Base-by-base conservation (phyloP, 2,113 vertebrate genomes). In the Oenanthe melanoleuca region DNA sequence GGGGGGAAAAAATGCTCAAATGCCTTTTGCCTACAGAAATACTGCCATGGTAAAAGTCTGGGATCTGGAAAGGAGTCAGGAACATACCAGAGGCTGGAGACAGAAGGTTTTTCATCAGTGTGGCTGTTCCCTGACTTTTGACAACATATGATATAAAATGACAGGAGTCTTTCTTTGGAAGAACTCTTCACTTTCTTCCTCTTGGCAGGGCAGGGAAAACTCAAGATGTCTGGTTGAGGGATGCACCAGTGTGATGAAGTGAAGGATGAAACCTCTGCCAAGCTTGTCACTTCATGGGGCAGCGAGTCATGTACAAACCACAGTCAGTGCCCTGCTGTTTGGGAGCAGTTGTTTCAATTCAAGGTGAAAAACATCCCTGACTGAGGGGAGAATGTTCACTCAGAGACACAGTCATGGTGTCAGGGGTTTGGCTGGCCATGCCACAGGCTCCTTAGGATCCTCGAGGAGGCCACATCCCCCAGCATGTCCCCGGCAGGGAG, bases 401-500 rank as follows among this genome's bases (percentile, higher is more conserved):
- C 29, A 70, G 63, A 67, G 14, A 47, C 23, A 40, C 7, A 20
- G 4, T 12, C 23, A 61, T 5, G 23, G 2, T 24, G 9, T 28
- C 13, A 18, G 5, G 8, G 63, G 17, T 28, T 29, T 2, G 2
- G 21, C 15, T 53, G 47, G 21, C 24, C 4, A 0, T 59, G 16
- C 5, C 28, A 20, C 2, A 18, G 14, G 28, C 12, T 93, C 19
- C 18, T 1, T 47, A 52, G 18, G 11, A 10, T 44, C 26, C 21
- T 74, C 0, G 0, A 53, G 31, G 24, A 83, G 16, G 22, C 5
- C 24, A 37, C 0, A 0, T 65, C 26, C 61, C n/a, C 57, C 20
- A 60, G 31, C 29, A 73, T 16, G 11, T 87, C 50, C 18, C 61
- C 24, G 25, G 31, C 37, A 52, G 15, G 17, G 29, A 64, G 38